Evolutionary conservation across 1,140 invertebrate species (phyloP).

Genomic region (Asbolus verrucosus): DNA sequence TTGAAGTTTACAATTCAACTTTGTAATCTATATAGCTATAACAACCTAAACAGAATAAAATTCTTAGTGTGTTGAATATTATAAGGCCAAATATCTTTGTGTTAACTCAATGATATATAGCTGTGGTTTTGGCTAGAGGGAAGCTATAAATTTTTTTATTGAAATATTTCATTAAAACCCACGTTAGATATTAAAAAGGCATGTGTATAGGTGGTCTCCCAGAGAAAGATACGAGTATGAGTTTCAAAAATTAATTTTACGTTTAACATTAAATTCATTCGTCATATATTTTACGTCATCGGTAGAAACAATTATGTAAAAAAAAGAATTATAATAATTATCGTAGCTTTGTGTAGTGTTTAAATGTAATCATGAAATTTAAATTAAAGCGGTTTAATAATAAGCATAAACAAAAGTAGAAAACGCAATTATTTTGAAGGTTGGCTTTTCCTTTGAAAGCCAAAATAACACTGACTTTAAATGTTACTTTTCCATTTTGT

Average conservation of each 20-base stretch:
- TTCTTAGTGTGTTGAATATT: neutral
- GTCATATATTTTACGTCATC: too few species aligned
- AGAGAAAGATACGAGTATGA: neutral
- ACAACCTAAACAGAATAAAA: neutral
- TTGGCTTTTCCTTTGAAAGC: neutral
- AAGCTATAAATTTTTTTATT: conserved; percentile 19
- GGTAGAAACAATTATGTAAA: neutral
- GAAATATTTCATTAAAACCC: conserved; percentile 5
- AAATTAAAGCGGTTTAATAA: conserved; percentile 5
- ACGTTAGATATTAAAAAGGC: conserved; percentile 6
- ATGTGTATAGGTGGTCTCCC: neutral
- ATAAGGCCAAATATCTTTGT: neutral
- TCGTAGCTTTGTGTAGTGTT: conserved; percentile 1
- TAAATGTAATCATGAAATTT: conserved; percentile 8
- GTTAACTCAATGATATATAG: conserved; percentile 3
- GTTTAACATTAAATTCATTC: too few species aligned
- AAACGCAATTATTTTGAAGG: conserved; percentile 30
- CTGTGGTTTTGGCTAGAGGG: conserved; percentile 7
- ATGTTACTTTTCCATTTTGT: too few species aligned
- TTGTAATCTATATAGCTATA: neutral
- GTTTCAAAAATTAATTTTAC: too few species aligned
- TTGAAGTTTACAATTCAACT: too few species aligned
- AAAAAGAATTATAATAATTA: too few species aligned
- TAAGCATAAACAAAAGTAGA: neutral
- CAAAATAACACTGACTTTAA: too few species aligned